Evolutionary conservation across 2,113 vertebrate genomes (phyloP).

Genomic region (Echinops telfairi): DNA sequence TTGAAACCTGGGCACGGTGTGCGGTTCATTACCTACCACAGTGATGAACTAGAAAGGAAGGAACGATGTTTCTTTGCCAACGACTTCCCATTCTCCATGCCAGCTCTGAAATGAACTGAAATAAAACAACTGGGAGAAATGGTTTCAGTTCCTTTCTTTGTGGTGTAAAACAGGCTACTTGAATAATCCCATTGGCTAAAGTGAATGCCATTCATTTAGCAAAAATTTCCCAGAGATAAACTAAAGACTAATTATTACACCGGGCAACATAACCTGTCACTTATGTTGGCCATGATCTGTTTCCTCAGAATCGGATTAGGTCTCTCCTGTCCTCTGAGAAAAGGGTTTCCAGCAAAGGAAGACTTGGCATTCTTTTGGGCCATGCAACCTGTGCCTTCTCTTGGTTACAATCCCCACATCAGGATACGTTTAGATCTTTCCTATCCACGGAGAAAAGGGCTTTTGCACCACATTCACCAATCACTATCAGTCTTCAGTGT

Average conservation of each 20-base stretch:
- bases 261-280: too few species aligned
- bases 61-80: background rate
- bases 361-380: background rate
- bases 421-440: constrained; percentile 41
- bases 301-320: constrained; percentile 24
- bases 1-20: background rate
- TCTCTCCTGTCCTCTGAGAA: background rate
- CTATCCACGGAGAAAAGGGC: background rate
- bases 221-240: background rate
- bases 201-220: background rate
- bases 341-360: background rate
- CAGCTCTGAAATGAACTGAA: background rate
- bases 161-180: constrained; percentile 24
- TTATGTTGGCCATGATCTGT: background rate
- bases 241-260: background rate
- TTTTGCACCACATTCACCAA: background rate
- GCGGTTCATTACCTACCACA: background rate
- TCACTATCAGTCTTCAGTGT: background rate
- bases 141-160: background rate
- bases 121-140: background rate
- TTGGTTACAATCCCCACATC: background rate
- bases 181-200: background rate
- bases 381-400: background rate
- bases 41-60: background rate
- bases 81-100: background rate